phyloP scores from a whole-genome alignment of 2,888 invertebrate species.

The Mesochorus sp. region DNA sequence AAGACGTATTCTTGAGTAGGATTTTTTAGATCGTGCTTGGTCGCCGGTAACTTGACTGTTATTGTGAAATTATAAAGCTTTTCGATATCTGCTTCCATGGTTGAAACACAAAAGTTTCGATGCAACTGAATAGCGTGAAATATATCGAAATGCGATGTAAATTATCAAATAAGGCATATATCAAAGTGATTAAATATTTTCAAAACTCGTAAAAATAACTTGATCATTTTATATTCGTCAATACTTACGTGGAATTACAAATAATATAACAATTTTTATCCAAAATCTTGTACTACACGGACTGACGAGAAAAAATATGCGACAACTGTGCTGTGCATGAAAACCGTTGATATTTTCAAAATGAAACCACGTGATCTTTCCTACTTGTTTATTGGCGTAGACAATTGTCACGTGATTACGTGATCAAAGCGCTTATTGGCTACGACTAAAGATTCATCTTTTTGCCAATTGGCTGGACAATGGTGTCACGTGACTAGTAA shows the following conservation, averaged over 20 bases:
- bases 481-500: background rate
- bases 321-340: too few species aligned
- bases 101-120: background rate
- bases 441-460: too few species aligned
- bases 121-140: too few species aligned
- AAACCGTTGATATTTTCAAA: slow-evolving; percentile 10
- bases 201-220: too few species aligned
- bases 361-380: background rate
- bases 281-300: too few species aligned
- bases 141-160: background rate
- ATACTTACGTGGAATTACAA: too few species aligned
- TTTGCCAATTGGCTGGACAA: too few species aligned
- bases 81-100: slow-evolving; percentile 62
- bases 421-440: too few species aligned
- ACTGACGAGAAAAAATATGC: too few species aligned
- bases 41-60: slow-evolving; percentile 67
- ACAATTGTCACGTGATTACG: background rate
- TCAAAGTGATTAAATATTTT: background rate
- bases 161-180: background rate
- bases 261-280: too few species aligned
- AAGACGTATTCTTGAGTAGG: slow-evolving; percentile 71
- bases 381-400: background rate
- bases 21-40: slow-evolving; percentile 67
- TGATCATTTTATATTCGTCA: too few species aligned
- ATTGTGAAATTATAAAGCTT: slow-evolving; percentile 64